Conservation (phyloP, 2,113 vertebrate species). For the Castor canadensis region DNA sequence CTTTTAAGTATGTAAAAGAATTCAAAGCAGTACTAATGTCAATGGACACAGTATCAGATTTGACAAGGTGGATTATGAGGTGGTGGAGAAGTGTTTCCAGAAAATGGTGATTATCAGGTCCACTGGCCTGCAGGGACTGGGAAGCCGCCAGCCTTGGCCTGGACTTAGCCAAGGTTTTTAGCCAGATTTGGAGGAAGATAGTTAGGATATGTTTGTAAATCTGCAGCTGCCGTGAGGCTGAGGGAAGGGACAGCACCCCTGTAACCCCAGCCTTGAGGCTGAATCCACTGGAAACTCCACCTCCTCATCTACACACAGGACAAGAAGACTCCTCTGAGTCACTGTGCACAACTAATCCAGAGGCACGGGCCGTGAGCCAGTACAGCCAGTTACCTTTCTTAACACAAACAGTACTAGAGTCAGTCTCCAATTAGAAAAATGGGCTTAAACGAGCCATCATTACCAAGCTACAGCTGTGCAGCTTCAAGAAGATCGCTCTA, state of each 20-base stretch:
- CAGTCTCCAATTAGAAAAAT: background rate
- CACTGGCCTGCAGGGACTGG: background rate
- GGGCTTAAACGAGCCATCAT: background rate
- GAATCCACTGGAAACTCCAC: background rate
- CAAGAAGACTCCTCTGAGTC: background rate
- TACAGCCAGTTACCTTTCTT: background rate
- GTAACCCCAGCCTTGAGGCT: background rate
- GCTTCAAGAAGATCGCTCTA: background rate
- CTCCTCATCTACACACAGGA: background rate
- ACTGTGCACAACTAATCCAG: background rate
- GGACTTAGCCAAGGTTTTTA: background rate
- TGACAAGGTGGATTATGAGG: conserved; percentile 52
- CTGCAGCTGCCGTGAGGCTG: background rate
- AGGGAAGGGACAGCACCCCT: background rate
- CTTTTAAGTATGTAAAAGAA: conserved; percentile 51
- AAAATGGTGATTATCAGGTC: background rate
- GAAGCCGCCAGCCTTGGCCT: background rate
- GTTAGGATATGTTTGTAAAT: conserved; percentile 33
- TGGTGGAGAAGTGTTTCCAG: background rate
- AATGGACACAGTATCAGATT: conserved; percentile 55
- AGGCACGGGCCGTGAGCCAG: background rate
- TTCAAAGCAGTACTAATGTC: conserved; percentile 63
- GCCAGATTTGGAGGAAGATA: background rate
- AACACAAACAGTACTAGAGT: background rate
- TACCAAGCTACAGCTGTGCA: background rate